Evolutionary conservation across 2,888 invertebrate genomes (phyloP), one percentile per base, ranked within the genome.

Genomic region (Lobophora halterata): DNA sequence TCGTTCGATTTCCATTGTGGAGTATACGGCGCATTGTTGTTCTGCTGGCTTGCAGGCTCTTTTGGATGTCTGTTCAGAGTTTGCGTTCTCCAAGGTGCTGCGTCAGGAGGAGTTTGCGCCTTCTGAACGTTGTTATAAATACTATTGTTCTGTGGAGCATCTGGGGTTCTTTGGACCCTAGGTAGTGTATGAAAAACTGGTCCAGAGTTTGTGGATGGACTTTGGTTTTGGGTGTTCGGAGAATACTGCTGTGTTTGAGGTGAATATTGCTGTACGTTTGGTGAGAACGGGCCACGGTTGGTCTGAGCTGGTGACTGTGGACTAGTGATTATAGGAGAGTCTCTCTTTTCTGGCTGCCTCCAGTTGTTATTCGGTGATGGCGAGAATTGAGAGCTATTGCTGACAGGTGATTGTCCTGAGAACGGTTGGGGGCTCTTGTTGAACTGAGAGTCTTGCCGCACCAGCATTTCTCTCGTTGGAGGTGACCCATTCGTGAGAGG

Each of bases 401-500:
- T 69, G 14, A 72, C 27, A 13, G 86, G 78, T 5, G 79, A 72
- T 47, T 79, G 76, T 11, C 71, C 75, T 5, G 61, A 64, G 51
- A 75, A 88, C 3, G 88, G 88, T 36, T 85, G 85, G 24, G 88
- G 88, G 42, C 87, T 88, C 45, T 86, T 87, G 51, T 88, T 88
- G 37, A 88, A 88, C 55, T 86, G 88, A 16, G 88, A 88, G 45
- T 88, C 88, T 55, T 88, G 88, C 29, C 88, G 68, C 52, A 79
- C 78, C 39, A 88, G 58, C 8, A 79, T 20, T 50, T 87, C 87
- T 52, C 87, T 71, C 5, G 76, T 85, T 3, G 75, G 81, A 5
- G 86, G 77, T 1, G 74, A 67, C 0, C 71, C 71, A 45, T 77
- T 76, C 3, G 62, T 43, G 25, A 59, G 72, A 3, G 83, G 77